A percentile compares a stretch with the other conserved stretches of the same genome.
phyloP scores from a whole-genome alignment of 2,113 vertebrate species.

The Psilopsiagon aurifrons region DNA sequence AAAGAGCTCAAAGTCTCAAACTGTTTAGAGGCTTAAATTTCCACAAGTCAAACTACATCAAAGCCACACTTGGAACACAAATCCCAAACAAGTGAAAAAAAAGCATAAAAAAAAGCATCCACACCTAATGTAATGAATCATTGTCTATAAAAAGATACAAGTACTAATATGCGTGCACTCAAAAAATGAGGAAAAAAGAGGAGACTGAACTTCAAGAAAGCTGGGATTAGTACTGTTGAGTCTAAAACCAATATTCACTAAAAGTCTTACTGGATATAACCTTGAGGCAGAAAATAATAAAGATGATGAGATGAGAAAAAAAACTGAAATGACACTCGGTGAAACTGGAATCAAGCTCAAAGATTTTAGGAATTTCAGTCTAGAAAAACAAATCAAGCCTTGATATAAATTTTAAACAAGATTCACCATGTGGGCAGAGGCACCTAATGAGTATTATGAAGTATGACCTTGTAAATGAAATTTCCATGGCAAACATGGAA shows the following conservation, averaged over 20 bases:
- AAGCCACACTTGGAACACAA: not conserved
- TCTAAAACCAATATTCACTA: not conserved
- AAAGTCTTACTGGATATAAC: not conserved
- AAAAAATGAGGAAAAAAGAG: not conserved
- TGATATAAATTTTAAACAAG: not conserved
- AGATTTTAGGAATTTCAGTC: not conserved
- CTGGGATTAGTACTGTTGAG: not conserved
- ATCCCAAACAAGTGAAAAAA: not conserved
- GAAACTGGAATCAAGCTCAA: not conserved
- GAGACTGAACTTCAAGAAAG: not conserved
- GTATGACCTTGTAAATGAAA: not conserved
- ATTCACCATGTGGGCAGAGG: not conserved
- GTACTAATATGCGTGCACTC: not conserved
- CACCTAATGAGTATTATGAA: not conserved
- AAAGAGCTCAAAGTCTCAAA: not conserved
- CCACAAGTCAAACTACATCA: not conserved
- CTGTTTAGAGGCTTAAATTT: not conserved
- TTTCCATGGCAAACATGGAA: not conserved
- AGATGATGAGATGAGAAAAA: not conserved
- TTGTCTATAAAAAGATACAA: not conserved
- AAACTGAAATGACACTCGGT: not conserved
- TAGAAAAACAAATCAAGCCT: not conserved
- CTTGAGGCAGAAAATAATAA: not conserved
- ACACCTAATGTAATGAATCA: not conserved
- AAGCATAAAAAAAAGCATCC: not conserved